Evolutionary conservation across 2,888 invertebrate species (phyloP).

Genomic region (Micropterix aruncella): DNA sequence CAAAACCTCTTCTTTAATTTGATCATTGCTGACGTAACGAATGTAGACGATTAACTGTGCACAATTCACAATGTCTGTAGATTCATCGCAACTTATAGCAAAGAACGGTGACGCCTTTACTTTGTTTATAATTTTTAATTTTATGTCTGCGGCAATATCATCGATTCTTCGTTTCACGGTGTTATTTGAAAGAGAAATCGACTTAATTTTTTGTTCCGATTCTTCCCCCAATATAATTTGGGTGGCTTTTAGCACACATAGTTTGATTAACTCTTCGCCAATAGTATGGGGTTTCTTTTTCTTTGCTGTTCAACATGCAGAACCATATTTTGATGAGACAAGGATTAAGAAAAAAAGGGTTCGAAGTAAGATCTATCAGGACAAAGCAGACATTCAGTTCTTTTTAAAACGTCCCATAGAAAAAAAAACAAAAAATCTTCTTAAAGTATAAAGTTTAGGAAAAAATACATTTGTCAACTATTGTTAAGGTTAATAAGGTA

Average conservation of each 20-base stretch:
- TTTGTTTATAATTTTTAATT: conserved; percentile 6
- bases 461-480: too few species aligned
- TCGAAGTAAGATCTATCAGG: too few species aligned
- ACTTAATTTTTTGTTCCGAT: conserved; percentile 9
- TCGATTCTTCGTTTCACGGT: conserved; percentile 10
- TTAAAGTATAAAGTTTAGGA: too few species aligned
- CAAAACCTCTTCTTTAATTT: conserved; percentile 11
- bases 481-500: too few species aligned
- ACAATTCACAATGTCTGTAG: conserved; percentile 10
- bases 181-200: conserved; percentile 10
- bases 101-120: conserved; percentile 2
- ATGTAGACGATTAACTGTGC: too few species aligned
- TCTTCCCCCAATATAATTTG: conserved; percentile 10
- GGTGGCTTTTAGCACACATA: too few species aligned
- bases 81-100: conserved; percentile 10
- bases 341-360: too few species aligned
- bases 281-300: conserved; percentile 12
- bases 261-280: conserved; percentile 9
- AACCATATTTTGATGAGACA: too few species aligned
- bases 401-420: too few species aligned
- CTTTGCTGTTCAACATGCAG: conserved; percentile 9
- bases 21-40: too few species aligned
- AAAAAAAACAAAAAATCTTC: too few species aligned
- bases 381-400: too few species aligned
- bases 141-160: conserved; percentile 9